Base-by-base conservation (phyloP, 2,113 vertebrate species). In the Aspiorhynchus laticeps region DNA sequence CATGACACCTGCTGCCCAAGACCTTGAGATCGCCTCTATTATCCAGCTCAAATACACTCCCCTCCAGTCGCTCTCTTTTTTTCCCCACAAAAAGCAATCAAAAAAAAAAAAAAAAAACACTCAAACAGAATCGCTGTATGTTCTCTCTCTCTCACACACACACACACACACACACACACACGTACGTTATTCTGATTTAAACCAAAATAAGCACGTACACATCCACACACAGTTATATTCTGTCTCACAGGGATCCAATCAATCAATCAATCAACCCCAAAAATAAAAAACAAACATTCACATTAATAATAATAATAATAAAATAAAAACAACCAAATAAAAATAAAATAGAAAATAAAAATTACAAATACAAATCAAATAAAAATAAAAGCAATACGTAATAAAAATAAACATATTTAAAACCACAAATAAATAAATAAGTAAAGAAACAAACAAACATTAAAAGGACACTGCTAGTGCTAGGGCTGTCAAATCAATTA, bases 11-110 rank as follows among this genome's bases (percentile, higher is more conserved):
- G 87, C 86, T 76, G 82, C 88, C 41, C 36, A 51, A 41, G 48
- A 76, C 71, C 85, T 61, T 53, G n/a, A 88, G 87, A 90, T 89
- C 83, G 86, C 88, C 81, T 86, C 87, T 86, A 89, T 91, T 91
- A 81, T 86, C 65, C 87, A 74, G 74, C 84, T 79, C 88, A 73
- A 83, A 86, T 77, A 69, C 88, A 83, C 77, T 81, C 78, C 67
- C 78, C 67, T 71, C 33, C 74, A 63, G 53, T 80, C 84, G 15
- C 67, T 48, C 36, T 46, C 61, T 12, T 76, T 73, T 36, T 26
- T 24, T 31, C 8, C 56, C 26, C 28, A 56, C 76, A 79, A 56
- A 79, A 79, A 79, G 48, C 48, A 56, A 51, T 69, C 1, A 53
- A 28, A 85, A 41, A 19, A 14, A 43, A 38, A 53, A 28, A 85